Percentiles rank a stretch among this genome's conserved stretches.
Evolutionary conservation across 2,888 invertebrate species (phyloP).

Genomic region (Myathropa florea): DNA sequence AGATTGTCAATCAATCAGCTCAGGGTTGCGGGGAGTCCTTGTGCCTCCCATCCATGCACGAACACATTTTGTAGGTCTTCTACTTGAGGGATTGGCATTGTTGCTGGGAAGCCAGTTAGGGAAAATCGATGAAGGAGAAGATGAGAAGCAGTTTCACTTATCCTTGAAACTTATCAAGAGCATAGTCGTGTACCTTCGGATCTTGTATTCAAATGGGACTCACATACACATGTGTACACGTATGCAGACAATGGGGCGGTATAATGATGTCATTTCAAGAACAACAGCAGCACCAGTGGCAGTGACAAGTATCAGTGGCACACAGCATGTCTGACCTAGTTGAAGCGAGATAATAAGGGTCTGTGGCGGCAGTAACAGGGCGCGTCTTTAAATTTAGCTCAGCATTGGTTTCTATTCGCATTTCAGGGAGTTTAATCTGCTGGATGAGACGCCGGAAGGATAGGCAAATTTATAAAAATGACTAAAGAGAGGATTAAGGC

Average conservation of each 20-base stretch:
- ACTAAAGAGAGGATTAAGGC: no score
- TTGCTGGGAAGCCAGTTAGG: background rate
- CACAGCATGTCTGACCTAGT: conserved; percentile 44
- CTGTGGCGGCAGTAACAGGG: conserved; percentile 1
- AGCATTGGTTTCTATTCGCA: background rate
- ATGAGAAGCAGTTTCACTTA: conserved; percentile 44
- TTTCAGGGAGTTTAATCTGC: background rate
- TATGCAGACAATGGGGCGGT: conserved; percentile 27
- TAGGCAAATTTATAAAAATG: no score
- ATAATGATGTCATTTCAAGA: conserved; percentile 45
- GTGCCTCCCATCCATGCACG: background rate
- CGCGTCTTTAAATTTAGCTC: conserved; percentile 9
- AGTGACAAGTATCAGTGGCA: background rate
- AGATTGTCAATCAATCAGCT: background rate
- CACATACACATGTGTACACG: background rate
- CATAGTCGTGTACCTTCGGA: conserved; percentile 52
- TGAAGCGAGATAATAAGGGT: conserved; percentile 9
- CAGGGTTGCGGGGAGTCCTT: background rate
- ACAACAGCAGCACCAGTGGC: background rate
- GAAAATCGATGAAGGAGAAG: background rate
- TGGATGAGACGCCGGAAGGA: no score
- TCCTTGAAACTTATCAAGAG: conserved; percentile 63
- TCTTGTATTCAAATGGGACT: conserved; percentile 52
- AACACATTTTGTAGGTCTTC: background rate
- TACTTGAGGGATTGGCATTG: background rate